phyloP scores from a whole-genome alignment of 2,888 invertebrate species.

The Sthenelais limicola region DNA sequence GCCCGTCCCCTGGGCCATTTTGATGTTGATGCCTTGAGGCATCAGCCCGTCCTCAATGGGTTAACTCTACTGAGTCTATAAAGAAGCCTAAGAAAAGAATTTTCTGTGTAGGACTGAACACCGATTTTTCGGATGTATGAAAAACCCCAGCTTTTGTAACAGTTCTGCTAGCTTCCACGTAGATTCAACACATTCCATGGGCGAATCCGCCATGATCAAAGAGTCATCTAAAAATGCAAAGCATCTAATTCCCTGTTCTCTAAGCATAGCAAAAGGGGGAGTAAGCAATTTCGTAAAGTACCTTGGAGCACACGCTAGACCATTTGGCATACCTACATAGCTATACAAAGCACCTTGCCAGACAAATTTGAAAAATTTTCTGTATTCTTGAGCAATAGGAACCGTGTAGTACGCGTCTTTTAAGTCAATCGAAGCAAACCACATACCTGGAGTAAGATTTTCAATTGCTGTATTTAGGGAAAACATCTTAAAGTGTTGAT shows the following conservation, averaged over 20 bases:
- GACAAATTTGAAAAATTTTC: not conserved
- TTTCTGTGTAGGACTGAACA: not conserved
- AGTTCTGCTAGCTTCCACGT: not conserved
- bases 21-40: too few relatives aligned
- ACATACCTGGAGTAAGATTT: not conserved
- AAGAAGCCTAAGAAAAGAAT: not conserved
- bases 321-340: not conserved
- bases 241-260: not conserved
- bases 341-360: not conserved
- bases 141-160: not conserved
- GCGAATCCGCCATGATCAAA: not conserved
- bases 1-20: too few relatives aligned
- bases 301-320: not conserved
- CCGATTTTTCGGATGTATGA: not conserved
- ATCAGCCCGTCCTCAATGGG: too few relatives aligned
- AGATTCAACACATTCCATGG: not conserved
- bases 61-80: not conserved
- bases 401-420: constrained; percentile 15
- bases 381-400: not conserved
- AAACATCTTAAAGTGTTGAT: constrained; percentile 7
- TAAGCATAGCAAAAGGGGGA: not conserved
- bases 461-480: not conserved
- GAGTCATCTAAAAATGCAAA: not conserved
- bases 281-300: constrained; percentile 1
- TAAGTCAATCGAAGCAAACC: not conserved